phyloP scores from a whole-genome alignment of 1,140 invertebrate genomes.

The Parasteatoda tepidariorum region DNA sequence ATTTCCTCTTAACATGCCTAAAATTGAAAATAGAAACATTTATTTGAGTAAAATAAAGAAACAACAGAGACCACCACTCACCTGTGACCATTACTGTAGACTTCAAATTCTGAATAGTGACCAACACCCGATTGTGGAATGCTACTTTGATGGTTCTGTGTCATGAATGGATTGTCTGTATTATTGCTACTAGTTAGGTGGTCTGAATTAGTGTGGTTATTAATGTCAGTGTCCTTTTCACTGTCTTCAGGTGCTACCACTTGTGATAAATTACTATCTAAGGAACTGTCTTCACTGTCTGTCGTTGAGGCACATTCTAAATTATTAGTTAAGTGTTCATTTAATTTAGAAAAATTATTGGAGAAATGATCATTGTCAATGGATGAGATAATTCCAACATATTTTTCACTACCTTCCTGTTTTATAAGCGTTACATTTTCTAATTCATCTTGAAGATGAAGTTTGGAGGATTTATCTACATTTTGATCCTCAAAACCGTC shows the following conservation, averaged over 20 bases:
- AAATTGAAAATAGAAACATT: too few relatives aligned
- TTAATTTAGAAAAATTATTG: slow-evolving; percentile 29
- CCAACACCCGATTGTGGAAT: slow-evolving; percentile 22
- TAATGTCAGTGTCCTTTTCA: slow-evolving; percentile 41
- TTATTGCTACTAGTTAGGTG: slow-evolving; percentile 9
- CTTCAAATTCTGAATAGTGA: slow-evolving; percentile 19
- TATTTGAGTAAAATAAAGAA: too few relatives aligned
- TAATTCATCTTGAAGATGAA: not conserved
- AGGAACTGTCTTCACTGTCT: slow-evolving; percentile 57
- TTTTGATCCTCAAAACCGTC: slow-evolving; percentile 6
- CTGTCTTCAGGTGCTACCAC: slow-evolving; percentile 29
- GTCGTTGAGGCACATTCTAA: slow-evolving; percentile 42
- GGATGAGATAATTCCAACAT: slow-evolving; percentile 47
- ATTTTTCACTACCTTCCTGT: slow-evolving; percentile 20
- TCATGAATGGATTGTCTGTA: slow-evolving; percentile 17
- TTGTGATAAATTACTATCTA: slow-evolving; percentile 57
- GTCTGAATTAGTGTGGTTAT: slow-evolving; percentile 13
- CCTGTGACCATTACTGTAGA: slow-evolving; percentile 48
- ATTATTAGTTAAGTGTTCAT: slow-evolving; percentile 50
- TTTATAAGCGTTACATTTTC: slow-evolving; percentile 47
- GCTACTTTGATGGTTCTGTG: not conserved
- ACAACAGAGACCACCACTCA: too few relatives aligned
- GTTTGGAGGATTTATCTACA: not conserved
- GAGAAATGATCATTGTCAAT: slow-evolving; percentile 47
- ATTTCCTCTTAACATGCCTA: too few relatives aligned